A percentile compares a stretch with the other conserved stretches of the same genome.
Conservation (phyloP, 2,888 invertebrate genomes). For the Venustoraphidia nigricollis region DNA sequence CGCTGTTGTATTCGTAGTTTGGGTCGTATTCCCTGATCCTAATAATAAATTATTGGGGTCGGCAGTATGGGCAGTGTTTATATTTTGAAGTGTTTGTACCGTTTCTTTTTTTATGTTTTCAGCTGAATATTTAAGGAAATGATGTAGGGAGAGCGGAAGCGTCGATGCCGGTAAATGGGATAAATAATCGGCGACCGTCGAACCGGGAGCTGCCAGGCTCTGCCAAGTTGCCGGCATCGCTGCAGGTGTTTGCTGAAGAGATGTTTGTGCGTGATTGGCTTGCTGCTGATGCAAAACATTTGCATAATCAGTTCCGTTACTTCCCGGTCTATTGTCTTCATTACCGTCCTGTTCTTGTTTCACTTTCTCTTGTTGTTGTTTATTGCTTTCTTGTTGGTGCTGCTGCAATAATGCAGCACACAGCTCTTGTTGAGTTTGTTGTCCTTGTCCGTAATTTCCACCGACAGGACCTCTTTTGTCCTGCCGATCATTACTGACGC, state of each 20-base stretch:
- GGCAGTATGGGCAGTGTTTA: conserved; percentile 11
- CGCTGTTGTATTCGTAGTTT: conserved; percentile 20
- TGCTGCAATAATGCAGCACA: conserved; percentile 24
- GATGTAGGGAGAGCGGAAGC: conserved; percentile 63
- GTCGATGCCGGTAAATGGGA: conserved; percentile 62
- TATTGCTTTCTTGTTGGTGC: conserved; percentile 15
- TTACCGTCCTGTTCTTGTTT: conserved; percentile 11
- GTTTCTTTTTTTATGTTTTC: conserved; percentile 61
- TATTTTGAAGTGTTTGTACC: conserved; percentile 27
- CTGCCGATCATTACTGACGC: conserved; percentile 21
- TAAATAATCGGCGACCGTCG: conserved; percentile 72
- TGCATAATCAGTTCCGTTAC: conserved; percentile 2
- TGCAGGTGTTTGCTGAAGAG: conserved; percentile 29
- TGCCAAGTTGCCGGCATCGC: conserved; percentile 53
- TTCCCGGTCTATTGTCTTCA: conserved; percentile 4
- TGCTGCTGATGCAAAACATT: not conserved
- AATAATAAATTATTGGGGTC: conserved; percentile 22
- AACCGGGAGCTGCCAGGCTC: conserved; percentile 44
- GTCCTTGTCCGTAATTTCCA: conserved; percentile 8
- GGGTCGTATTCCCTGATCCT: conserved; percentile 15
- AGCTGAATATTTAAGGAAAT: conserved; percentile 69
- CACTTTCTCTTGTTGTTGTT: conserved; percentile 13
- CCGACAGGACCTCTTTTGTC: conserved; percentile 19
- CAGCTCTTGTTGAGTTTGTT: conserved; percentile 22
- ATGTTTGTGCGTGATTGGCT: conserved; percentile 4